phyloP scores from a whole-genome alignment of 2,113 vertebrate genomes.

The Microcebus tavaratra region DNA sequence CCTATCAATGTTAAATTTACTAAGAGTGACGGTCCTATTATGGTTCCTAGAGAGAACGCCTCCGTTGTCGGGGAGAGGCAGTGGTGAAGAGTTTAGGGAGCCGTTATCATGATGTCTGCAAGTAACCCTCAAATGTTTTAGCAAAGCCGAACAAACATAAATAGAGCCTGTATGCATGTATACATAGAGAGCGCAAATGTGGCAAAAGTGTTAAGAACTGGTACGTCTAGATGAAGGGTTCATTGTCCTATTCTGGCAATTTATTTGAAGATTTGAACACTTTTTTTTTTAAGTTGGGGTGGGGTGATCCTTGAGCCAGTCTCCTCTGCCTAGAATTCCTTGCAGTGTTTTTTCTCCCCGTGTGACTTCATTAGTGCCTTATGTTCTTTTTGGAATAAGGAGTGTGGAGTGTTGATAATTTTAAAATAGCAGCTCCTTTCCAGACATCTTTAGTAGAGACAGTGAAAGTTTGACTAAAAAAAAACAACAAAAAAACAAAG shows the following conservation, averaged over 20 bases:
- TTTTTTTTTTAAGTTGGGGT: not conserved
- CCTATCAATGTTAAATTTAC: not conserved
- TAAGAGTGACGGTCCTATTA: rapidly evolving
- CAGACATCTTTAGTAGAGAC: not conserved
- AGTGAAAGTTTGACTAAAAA: not conserved
- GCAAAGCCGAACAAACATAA: not conserved
- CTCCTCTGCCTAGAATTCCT: not conserved
- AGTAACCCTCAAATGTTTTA: not conserved
- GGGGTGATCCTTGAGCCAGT: not conserved
- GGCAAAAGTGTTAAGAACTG: too few species aligned
- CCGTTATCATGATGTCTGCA: not conserved
- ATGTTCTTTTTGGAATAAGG: not conserved
- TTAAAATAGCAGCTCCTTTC: not conserved
- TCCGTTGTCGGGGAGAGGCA: rapidly evolving
- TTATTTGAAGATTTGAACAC: not conserved
- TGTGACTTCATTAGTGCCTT: not conserved
- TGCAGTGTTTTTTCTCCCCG: rapidly evolving
- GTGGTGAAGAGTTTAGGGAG: too few species aligned
- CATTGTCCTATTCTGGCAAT: not conserved
- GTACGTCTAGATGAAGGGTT: not conserved
- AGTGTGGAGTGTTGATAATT: not conserved
- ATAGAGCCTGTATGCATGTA: not conserved
- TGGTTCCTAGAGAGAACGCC: not conserved
- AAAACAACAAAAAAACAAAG: not conserved
- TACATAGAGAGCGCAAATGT: not conserved